Percentiles rank a stretch among this genome's conserved stretches.
These are phyloP conservation scores for Gobio gobio DNA, from an alignment of 2,113 vertebrate genomes.

Conservation along the genomic window DNA sequence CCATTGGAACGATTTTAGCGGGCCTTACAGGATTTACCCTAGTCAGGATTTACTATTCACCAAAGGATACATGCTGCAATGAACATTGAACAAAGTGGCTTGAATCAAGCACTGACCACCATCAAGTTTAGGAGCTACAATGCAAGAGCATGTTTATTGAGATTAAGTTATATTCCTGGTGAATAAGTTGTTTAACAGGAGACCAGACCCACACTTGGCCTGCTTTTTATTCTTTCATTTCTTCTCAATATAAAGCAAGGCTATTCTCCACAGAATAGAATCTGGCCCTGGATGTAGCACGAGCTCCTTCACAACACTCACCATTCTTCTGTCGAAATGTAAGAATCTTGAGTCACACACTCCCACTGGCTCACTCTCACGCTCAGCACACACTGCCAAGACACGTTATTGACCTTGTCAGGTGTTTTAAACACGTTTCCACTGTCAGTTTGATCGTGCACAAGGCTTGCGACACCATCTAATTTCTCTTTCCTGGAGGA, in stretches of 20 bases:
- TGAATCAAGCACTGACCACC: background rate
- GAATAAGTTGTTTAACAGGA: background rate
- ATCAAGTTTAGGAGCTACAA: background rate
- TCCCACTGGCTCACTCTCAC: conserved; percentile 36
- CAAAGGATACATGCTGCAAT: background rate
- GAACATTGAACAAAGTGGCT: background rate
- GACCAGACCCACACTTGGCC: background rate
- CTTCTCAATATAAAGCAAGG: background rate
- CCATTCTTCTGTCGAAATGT: conserved; percentile 38
- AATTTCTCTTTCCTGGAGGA: background rate
- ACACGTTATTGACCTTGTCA: conserved; percentile 37
- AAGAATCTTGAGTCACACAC: conserved; percentile 28
- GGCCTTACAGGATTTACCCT: no score
- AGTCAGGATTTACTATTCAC: background rate
- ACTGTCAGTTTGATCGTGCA: background rate
- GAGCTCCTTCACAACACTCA: conserved; percentile 25
- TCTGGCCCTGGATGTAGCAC: conserved; percentile 23
- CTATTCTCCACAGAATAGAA: conserved; percentile 19
- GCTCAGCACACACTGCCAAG: conserved; percentile 11
- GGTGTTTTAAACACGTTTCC: conserved; percentile 12
- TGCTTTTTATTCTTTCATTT: background rate
- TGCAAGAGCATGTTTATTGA: background rate
- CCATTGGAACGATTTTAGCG: no score
- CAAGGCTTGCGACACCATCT: background rate
- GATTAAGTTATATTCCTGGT: background rate